Conservation (phyloP, 2,113 vertebrate genomes). For the Tachycineta bicolor region DNA sequence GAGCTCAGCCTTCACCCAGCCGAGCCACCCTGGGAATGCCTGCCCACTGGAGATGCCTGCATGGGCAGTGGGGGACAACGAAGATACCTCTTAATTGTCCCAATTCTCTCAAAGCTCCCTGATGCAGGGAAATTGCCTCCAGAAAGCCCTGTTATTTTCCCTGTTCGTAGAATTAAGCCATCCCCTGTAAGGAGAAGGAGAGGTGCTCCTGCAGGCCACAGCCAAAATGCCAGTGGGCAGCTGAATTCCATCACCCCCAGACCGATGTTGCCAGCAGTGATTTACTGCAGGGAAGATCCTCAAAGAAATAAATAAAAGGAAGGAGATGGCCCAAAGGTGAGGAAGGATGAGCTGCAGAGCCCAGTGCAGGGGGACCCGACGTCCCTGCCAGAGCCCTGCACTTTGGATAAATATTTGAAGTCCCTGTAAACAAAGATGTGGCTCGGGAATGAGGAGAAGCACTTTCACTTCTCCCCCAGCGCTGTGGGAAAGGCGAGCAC, state of each 20-base stretch:
- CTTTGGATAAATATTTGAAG: slow-evolving; percentile 64
- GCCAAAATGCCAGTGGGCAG: not conserved
- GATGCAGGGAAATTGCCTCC: accelerated
- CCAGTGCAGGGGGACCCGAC: not conserved
- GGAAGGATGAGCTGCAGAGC: not conserved
- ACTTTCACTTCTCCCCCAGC: slow-evolving; percentile 21
- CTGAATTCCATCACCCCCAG: not conserved
- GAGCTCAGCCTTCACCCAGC: not conserved
- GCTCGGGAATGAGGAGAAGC: not conserved
- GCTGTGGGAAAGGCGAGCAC: not conserved
- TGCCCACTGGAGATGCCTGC: not conserved
- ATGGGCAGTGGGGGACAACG: not conserved
- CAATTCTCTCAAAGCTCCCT: not conserved
- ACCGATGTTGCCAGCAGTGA: not conserved
- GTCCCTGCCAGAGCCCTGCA: not conserved
- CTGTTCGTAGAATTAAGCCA: not conserved
- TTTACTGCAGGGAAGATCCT: slow-evolving; percentile 12
- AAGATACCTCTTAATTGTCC: not conserved
- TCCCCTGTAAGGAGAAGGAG: not conserved
- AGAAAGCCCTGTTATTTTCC: accelerated
- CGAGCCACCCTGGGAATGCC: not conserved
- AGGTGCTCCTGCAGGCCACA: not conserved
- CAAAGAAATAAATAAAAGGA: slow-evolving; percentile 23
- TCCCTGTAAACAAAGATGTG: slow-evolving; percentile 33
- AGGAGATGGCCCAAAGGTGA: not conserved